Base-by-base conservation (phyloP, 1,140 invertebrate genomes). In the Centruroides sculpturatus region DNA sequence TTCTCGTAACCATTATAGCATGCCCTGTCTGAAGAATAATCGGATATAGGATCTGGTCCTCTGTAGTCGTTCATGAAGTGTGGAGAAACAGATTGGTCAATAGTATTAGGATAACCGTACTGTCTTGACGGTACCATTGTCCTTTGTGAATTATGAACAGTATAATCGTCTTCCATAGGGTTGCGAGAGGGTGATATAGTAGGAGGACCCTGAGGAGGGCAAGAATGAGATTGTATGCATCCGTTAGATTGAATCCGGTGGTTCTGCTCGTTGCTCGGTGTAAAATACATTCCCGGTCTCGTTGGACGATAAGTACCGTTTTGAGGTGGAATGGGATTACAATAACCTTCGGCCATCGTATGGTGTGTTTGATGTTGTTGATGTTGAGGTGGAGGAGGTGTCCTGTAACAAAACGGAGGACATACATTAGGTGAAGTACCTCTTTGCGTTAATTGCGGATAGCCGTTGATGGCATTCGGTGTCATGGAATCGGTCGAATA, bases 361-460 rank as follows among this genome's bases (percentile, higher is more conserved):
- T 57, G 53, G 13, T 53, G 41, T 23, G 35, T 35, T 35, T 55
- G 55, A 36, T 62, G 61, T 11, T 57, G 47, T 23, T 60, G 62
- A 11, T 36, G 52, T 11, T 64, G 59, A 3, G 55, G 59, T 46
- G 56, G 55, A 1, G 61, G 59, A 9, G 61, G 62, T 11, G 59
- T 60, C 13, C 62, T 60, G 34, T 60, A 60, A n/a, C 62, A 60
- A 46, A 52, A 64, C 34, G 62, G 59, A 41, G 62, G 59, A 10
- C 55, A 59, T 51, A 53, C 56, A 10, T 46, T 50, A 3, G 62
- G 62, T 5, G 62, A 60, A 6, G 62, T 55, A 3, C 57, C 59
- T n/a, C 50, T 47, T 13, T 55, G 62, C 3, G 55, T 55, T 23
- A 47, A 35, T 41, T 59, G 59, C 46, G 59, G 60, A n/a, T 64